phyloP scores from a whole-genome alignment of 37 sponge, comb jelly and placozoan genomes.

The Axinella damicornis region DNA sequence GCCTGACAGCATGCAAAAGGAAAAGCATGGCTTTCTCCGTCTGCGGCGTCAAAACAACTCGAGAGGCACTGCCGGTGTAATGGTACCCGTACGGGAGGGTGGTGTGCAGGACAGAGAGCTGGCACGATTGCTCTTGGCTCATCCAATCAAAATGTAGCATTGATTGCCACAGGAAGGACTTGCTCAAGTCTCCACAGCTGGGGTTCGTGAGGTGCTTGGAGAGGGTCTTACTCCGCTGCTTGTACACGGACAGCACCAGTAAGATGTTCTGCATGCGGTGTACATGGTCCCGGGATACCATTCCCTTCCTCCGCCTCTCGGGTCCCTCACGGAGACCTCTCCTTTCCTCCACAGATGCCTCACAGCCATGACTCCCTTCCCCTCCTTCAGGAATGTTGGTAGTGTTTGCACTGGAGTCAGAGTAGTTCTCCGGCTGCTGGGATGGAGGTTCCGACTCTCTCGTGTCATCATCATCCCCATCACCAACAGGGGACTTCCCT shows the following conservation, averaged over 20 bases:
- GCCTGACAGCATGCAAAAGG: conserved; percentile 37
- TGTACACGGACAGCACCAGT: conserved; percentile 1
- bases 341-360: conserved; percentile 11
- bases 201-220: not conserved
- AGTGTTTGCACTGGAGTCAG: not conserved
- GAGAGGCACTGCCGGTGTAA: conserved; percentile 22
- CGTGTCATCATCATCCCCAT: not conserved
- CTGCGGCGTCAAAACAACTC: conserved; percentile 19
- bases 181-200: not conserved
- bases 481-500: not conserved
- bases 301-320: not conserved
- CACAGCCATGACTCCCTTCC: not conserved
- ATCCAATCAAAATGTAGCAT: conserved; percentile 45
- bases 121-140: not conserved
- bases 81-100: conserved; percentile 33
- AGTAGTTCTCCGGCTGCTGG: not conserved
- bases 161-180: conserved; percentile 38
- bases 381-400: not conserved
- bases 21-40: conserved; percentile 23
- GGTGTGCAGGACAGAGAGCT: conserved; percentile 21
- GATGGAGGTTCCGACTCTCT: not conserved
- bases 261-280: conserved; percentile 24
- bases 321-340: not conserved
- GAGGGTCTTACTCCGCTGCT: not conserved
- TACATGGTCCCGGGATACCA: not conserved